Percentiles rank a stretch among this genome's conserved stretches.
These are phyloP conservation scores for Spinibarbus caldwelli DNA, from an alignment of 2,797 vertebrate species.

Conservation along the genomic window DNA sequence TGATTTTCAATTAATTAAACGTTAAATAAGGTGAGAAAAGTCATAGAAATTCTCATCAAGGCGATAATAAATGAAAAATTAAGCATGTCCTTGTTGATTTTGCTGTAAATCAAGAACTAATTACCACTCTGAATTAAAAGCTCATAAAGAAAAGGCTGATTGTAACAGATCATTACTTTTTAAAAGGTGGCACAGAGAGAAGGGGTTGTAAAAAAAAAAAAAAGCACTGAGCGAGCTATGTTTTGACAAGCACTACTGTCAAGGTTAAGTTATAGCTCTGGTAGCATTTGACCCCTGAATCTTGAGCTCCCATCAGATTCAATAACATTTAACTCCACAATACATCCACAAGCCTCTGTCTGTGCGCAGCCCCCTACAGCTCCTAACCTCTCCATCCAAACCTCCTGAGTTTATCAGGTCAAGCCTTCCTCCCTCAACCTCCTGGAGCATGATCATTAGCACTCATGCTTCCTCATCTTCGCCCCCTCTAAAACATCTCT, in stretches of 20 bases:
- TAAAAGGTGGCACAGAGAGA: not conserved
- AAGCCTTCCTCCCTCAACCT: not conserved
- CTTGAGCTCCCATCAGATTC: slow-evolving; percentile 5
- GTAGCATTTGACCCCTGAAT: slow-evolving; percentile 21
- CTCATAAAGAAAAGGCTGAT: slow-evolving; percentile 19
- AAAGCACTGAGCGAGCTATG: not conserved
- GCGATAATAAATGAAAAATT: slow-evolving; percentile 6
- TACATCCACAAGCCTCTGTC: not conserved
- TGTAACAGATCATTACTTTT: not conserved
- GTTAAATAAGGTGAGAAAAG: not conserved
- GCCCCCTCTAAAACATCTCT: not conserved
- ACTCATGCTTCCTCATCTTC: not conserved
- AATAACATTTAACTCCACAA: slow-evolving; percentile 12
- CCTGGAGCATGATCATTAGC: slow-evolving; percentile 13
- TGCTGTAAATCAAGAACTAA: slow-evolving; percentile 27
- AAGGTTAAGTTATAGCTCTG: slow-evolving; percentile 25
- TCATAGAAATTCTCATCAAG: slow-evolving; percentile 11
- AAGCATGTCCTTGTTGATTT: not conserved
- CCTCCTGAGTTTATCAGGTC: not conserved
- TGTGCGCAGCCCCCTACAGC: not conserved
- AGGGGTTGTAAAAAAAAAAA: not conserved
- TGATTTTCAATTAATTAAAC: slow-evolving; percentile 18
- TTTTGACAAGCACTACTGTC: not conserved
- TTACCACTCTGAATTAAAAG: slow-evolving; percentile 7
- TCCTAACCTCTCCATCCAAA: not conserved